A percentile compares a stretch with the other conserved stretches of the same genome.
Conservation (phyloP, 2,797 vertebrate genomes). For the Okamejei kenojei region DNA sequence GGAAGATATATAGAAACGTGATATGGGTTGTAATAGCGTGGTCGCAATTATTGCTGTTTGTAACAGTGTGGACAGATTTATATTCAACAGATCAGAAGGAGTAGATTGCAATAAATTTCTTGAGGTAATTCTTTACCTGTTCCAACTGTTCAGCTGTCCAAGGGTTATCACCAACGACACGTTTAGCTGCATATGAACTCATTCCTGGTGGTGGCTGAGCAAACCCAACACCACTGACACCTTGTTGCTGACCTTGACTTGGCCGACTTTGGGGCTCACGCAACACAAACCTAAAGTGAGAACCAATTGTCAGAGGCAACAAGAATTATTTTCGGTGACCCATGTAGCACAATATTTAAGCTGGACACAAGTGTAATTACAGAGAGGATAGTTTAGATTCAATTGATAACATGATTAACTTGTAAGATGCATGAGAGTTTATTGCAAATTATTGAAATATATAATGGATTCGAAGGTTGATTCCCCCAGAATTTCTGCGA, state of each 20-base stretch:
- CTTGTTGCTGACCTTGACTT: constrained; percentile 69
- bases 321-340: neutral
- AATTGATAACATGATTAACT: neutral
- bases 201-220: constrained; percentile 92
- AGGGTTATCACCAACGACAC: constrained; percentile 87
- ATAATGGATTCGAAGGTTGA: neutral
- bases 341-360: neutral
- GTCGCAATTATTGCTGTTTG: too few species aligned
- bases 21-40: too few species aligned
- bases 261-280: constrained; percentile 87
- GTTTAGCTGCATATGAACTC: constrained; percentile 92
- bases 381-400: neutral
- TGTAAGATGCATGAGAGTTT: neutral
- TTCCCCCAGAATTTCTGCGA: neutral
- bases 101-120: too few species aligned
- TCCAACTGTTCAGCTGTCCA: constrained; percentile 94
- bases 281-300: constrained; percentile 74
- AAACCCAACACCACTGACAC: constrained; percentile 65
- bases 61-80: too few species aligned
- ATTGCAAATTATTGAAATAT: neutral
- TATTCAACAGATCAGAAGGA: too few species aligned
- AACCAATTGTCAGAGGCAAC: neutral
- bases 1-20: neutral
- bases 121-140: constrained; percentile 64
- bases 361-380: neutral